Base-by-base conservation (phyloP, 2,888 invertebrate genomes). In the Chouioia cunea region DNA sequence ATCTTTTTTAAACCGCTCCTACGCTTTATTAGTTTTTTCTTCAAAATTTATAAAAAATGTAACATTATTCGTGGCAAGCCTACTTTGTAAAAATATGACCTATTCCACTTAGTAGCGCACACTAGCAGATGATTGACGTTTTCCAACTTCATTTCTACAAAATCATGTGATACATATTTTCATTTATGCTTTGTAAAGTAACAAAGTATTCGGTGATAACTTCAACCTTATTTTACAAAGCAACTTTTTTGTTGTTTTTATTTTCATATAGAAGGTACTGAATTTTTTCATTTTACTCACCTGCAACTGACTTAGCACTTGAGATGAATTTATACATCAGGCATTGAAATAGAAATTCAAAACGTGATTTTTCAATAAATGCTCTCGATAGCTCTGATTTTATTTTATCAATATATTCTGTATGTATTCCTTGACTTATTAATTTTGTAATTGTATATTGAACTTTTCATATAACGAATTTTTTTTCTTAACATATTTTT, bases 201-300 rank as follows among this genome's bases (percentile, higher is more conserved):
- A 50, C 50, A 58, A 62, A 62, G 48, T 8, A 8, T 73, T 62
- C 46, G 46, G 70, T 58, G 18, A 59, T 60, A 16, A 50, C 18
- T 50, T 50, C 50, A 50, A 16, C 18, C 50, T 50, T 67, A 62
- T 65, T 68, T 71, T 73, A 68, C 69, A 71, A 69, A 62, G 60
- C 65, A 70, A 65, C 50, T 16, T 50, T 50, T 50, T 50, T 50
- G 50, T 50, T 50, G 50, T 48, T 4, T 50, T 20, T 18, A 50
- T 50, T 50, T 50, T 50, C 18, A 18, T 68, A 71, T 70, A 64
- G 62, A 59, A 71, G 58, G 59, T 65, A 71, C 62, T 68, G 62
- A 63, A 73, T 69, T 71, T 71, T 68, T 71, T 58, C 47, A 52
- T 68, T 67, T 73, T 73, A 73, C 73, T 73, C 73, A 73, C 73